Evolutionary conservation across 2,113 vertebrate species (phyloP).

Genomic region (Chiloscyllium plagiosum): DNA sequence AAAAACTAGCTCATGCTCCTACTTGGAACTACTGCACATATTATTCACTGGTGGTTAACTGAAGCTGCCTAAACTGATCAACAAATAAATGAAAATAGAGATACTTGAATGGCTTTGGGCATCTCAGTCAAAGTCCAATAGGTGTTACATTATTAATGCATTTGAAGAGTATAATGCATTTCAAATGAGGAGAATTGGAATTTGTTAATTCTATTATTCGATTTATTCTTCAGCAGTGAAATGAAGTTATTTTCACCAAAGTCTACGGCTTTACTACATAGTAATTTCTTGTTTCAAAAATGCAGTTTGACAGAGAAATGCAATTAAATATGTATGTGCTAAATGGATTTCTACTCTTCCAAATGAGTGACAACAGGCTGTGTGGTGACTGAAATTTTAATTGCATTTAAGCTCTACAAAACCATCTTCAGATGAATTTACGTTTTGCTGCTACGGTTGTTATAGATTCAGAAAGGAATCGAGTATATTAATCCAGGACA

Average conservation of each 20-base stretch:
- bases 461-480: background rate
- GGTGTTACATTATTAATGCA: constrained; percentile 4
- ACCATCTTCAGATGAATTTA: background rate
- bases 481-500: background rate
- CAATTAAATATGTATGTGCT: constrained; percentile 18
- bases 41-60: background rate
- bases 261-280: background rate
- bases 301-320: constrained; percentile 15
- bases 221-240: background rate
- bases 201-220: constrained; percentile 18
- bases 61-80: background rate
- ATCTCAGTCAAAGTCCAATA: background rate
- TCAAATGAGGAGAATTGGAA: constrained; percentile 12
- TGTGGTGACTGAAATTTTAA: background rate
- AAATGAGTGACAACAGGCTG: background rate
- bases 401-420: background rate
- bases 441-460: background rate
- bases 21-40: background rate
- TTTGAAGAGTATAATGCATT: constrained; percentile 4
- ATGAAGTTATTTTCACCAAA: background rate
- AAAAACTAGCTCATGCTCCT: background rate
- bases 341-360: background rate
- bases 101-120: background rate
- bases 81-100: constrained; percentile 3
- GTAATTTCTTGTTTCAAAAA: constrained; percentile 27